Base-by-base conservation (phyloP, 2,888 invertebrate genomes). In the Xiphydria camelus region DNA sequence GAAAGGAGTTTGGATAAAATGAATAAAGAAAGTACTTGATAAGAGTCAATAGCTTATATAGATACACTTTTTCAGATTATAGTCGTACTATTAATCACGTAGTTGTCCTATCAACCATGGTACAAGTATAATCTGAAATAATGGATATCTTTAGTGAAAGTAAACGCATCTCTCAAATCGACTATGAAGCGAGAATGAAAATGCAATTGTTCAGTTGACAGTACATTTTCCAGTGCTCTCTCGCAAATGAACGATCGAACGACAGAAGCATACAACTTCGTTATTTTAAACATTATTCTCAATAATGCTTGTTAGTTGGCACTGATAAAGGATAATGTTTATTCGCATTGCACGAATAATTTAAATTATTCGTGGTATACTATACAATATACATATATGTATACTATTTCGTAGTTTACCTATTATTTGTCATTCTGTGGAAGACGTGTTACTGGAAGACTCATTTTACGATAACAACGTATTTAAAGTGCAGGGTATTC, bases 371-470 rank as follows among this genome's bases (percentile, higher is more conserved):
- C n/a, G n/a, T n/a, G n/a, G n/a, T n/a, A n/a, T n/a, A n/a, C n/a
- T n/a, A n/a, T n/a, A n/a, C n/a, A n/a, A n/a, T n/a, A n/a, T n/a
- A n/a, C n/a, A n/a, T n/a, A n/a, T n/a, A n/a, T n/a, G n/a, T n/a
- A n/a, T n/a, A n/a, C n/a, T n/a, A n/a, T n/a, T n/a, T n/a, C n/a
- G n/a, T n/a, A n/a, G n/a, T n/a, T n/a, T 36, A 31, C 6, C 34
- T 34, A 50, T 33, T 33, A 37, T 41, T 59, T 49, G 43, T 50
- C 46, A 36, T 58, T 59, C 40, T n/a, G 9, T 70, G 68, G 66
- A 67, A 70, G 66, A 70, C 69, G 66, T n/a, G n/a, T 69, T 57
- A 53, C 54, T 64, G 63, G 71, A 69, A 69, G 67, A 73, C 64
- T 62, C 50, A 48, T 47, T 62, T 57, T 52, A 39, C 26, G 12